Evolutionary conservation across 1,140 invertebrate species (phyloP), one percentile per base, ranked within the genome.

Genomic region (Pissodes strobi): DNA sequence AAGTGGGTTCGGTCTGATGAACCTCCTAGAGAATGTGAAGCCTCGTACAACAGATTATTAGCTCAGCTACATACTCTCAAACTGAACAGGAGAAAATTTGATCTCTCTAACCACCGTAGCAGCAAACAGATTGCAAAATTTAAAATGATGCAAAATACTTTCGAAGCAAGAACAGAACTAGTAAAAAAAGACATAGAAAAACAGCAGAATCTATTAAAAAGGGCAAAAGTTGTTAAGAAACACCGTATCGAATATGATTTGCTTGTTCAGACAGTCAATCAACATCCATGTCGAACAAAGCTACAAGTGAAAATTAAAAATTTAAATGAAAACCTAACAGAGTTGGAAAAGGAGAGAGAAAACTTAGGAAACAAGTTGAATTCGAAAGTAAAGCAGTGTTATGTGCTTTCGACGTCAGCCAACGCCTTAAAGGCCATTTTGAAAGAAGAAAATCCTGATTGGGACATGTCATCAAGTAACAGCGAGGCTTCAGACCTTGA

Each of bases 331-430:
- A 19, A 53, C 5, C 37, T 53, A 10, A 13, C 19, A 12, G 30
- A 53, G 10, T 53, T 53, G 17, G 0, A 17, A 3, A 38, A 22
- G 13, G 51, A 53, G 18, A 53, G 17, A 22, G 37, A 53, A 10
- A 37, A 13, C 4, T 38, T 53, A 17, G 30, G 27, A 17, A 18
- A 38, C 12, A 17, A 53, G 19, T 53, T 21, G 17, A 37, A 53
- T 25, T 17, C 34, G 1, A 53, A 15, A 22, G 23, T 53, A 10
- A 53, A 53, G 19, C 51, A 53, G 13, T 53, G 51, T 19, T 13
- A 53, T 38, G 51, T 53, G 18, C 51, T 53, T 18, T 53, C 51
- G 0, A 53, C 51, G 5, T 38, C 51, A 19, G 51, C 30, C 1
- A 53, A 53, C 22, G 18, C 13, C 3, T 39, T 53, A 13, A 53